Evolutionary conservation across 2,113 vertebrate species (phyloP).

Genomic region (Tylochromis polylepis): DNA sequence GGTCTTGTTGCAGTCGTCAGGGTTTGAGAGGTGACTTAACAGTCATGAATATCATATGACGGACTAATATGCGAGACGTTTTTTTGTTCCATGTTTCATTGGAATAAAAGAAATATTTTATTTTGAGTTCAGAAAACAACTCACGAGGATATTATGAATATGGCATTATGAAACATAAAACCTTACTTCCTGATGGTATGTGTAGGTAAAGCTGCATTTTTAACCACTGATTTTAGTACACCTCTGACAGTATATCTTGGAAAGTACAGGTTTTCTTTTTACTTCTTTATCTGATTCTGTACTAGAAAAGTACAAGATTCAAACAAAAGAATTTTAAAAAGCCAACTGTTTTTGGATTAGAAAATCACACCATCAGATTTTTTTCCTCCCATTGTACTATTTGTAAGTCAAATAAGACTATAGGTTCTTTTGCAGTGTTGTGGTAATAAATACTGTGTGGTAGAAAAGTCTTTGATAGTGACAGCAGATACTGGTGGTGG

Average conservation of each 20-base stretch:
- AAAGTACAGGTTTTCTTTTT: neutral
- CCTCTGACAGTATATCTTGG: neutral
- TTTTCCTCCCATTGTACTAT: neutral
- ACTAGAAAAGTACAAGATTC: neutral
- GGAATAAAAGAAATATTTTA: neutral
- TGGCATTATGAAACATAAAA: neutral
- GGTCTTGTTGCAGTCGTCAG: neutral
- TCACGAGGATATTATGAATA: neutral
- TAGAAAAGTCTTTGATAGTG: neutral
- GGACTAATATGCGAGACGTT: neutral
- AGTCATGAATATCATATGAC: neutral
- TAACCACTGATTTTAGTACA: neutral
- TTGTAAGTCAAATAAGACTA: neutral
- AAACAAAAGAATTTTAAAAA: neutral
- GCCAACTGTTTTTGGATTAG: neutral
- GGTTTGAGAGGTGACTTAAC: neutral
- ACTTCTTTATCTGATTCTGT: neutral
- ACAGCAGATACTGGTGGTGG: neutral
- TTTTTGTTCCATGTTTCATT: neutral
- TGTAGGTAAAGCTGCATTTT: neutral
- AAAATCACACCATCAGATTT: neutral
- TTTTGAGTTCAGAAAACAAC: neutral
- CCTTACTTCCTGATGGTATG: neutral
- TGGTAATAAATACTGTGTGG: neutral
- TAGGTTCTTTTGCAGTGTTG: neutral